Conservation (phyloP, 2,888 invertebrate species). For the Odontocerum albicorne region DNA sequence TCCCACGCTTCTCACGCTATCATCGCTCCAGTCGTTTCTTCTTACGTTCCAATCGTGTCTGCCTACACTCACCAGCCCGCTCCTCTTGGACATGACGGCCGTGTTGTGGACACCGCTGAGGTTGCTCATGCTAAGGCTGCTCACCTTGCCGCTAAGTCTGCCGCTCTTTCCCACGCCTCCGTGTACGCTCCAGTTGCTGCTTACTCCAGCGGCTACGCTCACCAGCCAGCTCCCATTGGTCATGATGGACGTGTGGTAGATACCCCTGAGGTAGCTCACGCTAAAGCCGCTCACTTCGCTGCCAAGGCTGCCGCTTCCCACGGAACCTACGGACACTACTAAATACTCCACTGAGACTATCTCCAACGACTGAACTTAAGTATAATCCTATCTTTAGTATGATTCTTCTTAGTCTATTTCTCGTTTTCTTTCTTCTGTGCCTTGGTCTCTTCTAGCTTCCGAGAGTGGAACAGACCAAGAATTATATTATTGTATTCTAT, state of each 20-base stretch:
- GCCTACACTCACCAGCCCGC: conserved; percentile 5
- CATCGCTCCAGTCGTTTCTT: conserved; percentile 1
- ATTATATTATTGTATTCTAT: no score
- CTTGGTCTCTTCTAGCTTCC: no score
- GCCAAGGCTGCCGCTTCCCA: no score
- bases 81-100: conserved; percentile 25
- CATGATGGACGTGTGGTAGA: conserved; percentile 7
- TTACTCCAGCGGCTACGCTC: background rate
- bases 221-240: background rate
- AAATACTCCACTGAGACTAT: no score
- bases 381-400: no score
- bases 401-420: no score
- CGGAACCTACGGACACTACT: no score
- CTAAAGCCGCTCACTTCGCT: conserved; percentile 59
- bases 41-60: background rate
- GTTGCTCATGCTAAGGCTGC: conserved; percentile 31
- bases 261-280: conserved; percentile 64
- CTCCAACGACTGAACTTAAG: no score
- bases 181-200: background rate
- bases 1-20: conserved; percentile 60
- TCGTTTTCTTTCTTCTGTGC: no score
- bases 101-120: conserved; percentile 32
- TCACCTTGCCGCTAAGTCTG: conserved; percentile 28
- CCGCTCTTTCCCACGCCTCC: conserved; percentile 10
- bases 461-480: no score